Evolutionary conservation across 1,140 invertebrate genomes (phyloP).

Genomic region (Diachasma alloeum): DNA sequence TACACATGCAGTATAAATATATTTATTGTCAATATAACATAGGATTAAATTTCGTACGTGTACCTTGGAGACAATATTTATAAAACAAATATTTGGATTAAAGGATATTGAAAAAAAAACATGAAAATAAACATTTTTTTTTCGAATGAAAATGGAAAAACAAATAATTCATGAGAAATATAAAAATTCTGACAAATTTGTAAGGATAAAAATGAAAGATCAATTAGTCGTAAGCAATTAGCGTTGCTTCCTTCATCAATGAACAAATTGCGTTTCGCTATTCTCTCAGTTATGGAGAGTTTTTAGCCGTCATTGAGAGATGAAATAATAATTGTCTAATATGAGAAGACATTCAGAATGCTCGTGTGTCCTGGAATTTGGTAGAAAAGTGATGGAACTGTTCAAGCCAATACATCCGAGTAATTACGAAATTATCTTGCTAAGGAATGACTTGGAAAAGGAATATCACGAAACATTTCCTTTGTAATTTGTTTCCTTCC

Average conservation of each 20-base stretch:
- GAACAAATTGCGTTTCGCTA: not conserved
- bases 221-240: not conserved
- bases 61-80: slow-evolving; percentile 58
- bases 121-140: not conserved
- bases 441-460: too few relatives aligned
- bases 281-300: not conserved
- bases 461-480: too few relatives aligned
- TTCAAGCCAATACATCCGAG: too few relatives aligned
- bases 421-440: too few relatives aligned
- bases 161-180: too few relatives aligned
- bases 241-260: not conserved
- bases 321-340: not conserved
- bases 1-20: slow-evolving; percentile 30
- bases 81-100: slow-evolving; percentile 33
- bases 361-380: too few relatives aligned
- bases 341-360: too few relatives aligned
- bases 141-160: not conserved
- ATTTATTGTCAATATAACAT: slow-evolving; percentile 47
- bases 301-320: not conserved
- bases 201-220: not conserved
- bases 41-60: slow-evolving; percentile 51
- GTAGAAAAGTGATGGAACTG: too few relatives aligned
- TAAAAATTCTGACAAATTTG: too few relatives aligned
- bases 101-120: not conserved
- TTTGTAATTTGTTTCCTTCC: too few relatives aligned